Base-by-base conservation (phyloP, 2,113 vertebrate species). In the Cyprinodon tularosa region DNA sequence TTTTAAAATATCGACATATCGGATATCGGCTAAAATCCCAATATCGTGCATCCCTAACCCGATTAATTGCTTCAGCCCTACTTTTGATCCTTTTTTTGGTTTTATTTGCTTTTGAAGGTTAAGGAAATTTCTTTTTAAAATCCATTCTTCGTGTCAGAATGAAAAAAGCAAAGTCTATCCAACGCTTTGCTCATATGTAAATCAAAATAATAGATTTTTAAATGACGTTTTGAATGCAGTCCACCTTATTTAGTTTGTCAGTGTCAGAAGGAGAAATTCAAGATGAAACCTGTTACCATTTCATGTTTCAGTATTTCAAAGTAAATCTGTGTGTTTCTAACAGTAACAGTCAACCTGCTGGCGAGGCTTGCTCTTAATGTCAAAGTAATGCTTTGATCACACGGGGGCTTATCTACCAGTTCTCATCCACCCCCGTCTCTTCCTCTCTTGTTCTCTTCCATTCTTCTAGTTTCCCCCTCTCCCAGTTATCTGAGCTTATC, bases 381-480 rank as follows among this genome's bases (percentile, higher is more conserved):
- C 87, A 89, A 39, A 74, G 73, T 50, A 40, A 63, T 0, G 70
- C 89, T 88, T 89, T 89, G 89, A 89, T 90, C 88, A 89, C 38
- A 8, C 71, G 53, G 77, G 63, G 82, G 87, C 71, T 90, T 85
- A 87, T 83, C 82, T 72, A 5, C 37, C 61, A 45, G 71, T 84
- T 83, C 80, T 87, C 80, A 81, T 85, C 83, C 80, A 71, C 75
- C 72, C 76, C 83, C 61, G 65, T 72, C 71, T 74, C 47, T 20
- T 47, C 67, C 14, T 72, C 75, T 77, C 62, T 63, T 48, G 29
- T 66, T 70, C 66, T 68, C 70, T 61, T 53, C 29, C 29, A 12
- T 61, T 45, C 14, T 20, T 29, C 47, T 12, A 66, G 37, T 36
- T 12, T 50, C 12, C 15, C 45, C 42, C 62, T 29, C 36, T 15